Evolutionary conservation across 2,888 invertebrate genomes (phyloP).

Genomic region (Ditylenchus weischeri): DNA sequence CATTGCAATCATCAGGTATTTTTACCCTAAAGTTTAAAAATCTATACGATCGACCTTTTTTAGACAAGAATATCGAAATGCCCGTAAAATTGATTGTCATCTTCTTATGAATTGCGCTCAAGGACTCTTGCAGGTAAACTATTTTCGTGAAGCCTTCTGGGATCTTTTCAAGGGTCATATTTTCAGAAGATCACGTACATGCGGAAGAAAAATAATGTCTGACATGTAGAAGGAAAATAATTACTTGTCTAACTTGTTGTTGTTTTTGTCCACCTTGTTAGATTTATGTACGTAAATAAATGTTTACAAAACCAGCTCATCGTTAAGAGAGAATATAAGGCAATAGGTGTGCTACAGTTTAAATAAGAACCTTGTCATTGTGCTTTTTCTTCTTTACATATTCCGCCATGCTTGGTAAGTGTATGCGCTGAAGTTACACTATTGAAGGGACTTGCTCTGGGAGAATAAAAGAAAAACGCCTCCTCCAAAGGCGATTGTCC

Average conservation of each 20-base stretch:
- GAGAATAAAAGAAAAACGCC: not conserved
- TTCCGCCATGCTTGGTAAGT: not conserved
- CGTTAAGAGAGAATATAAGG: not conserved
- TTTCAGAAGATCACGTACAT: no score
- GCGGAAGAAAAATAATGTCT: no score
- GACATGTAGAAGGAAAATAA: no score
- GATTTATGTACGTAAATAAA: not conserved
- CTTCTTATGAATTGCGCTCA: slow-evolving; percentile 27
- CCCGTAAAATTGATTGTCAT: slow-evolving; percentile 10
- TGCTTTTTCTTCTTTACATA: slow-evolving; percentile 1
- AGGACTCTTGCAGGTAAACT: slow-evolving; percentile 9
- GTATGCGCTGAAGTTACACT: no score
- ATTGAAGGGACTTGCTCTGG: not conserved
- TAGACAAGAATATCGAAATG: slow-evolving; percentile 14
- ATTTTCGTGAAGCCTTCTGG: no score
- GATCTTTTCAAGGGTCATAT: no score
- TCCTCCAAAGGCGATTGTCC: no score
- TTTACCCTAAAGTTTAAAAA: not conserved
- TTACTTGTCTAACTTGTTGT: not conserved
- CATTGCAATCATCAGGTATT: slow-evolving; percentile 24
- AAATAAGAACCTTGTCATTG: not conserved
- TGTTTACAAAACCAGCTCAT: not conserved
- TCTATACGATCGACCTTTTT: slow-evolving; percentile 1
- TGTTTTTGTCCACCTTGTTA: not conserved
- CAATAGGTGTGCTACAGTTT: not conserved